Evolutionary conservation across 2,888 invertebrate genomes (phyloP), one percentile per base, ranked within the genome.

Genomic region (Tetrapedia diversipes): DNA sequence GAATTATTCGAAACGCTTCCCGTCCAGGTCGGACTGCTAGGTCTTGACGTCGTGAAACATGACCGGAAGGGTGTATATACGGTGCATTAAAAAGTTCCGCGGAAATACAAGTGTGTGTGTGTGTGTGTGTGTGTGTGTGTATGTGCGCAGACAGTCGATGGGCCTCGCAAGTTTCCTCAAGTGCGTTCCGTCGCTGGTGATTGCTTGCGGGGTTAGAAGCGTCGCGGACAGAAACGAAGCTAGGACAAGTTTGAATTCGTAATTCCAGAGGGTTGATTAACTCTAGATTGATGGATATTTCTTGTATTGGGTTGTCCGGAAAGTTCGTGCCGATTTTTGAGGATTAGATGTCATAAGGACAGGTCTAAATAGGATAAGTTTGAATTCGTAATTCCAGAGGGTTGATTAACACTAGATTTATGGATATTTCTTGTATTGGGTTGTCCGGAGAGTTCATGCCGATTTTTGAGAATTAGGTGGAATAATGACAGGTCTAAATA

Each of bases 231-330:
- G 19, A 34, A 27, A 34, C 37, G 39, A 39, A 60, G 41, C 47
- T 32, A n/a, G n/a, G 43, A 71, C 43, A 45, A 59, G 41, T 59
- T 60, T 32, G 54, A 29, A 47, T n/a, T 34, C 60, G 22, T 71
- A 73, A 61, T 71, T 73, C n/a, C 61, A 34, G 16, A 3, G 16
- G 19, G 39, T 41, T 56, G 72, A 47, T 73, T 54, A 68, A 59
- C n/a, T n/a, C n/a, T n/a, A n/a, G n/a, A n/a, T n/a, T n/a, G n/a
- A n/a, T n/a, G n/a, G n/a, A n/a, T n/a, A n/a, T n/a, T n/a, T n/a
- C n/a, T n/a, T n/a, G n/a, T n/a, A n/a, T n/a, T n/a, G n/a, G n/a
- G n/a, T n/a, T n/a, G n/a, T n/a, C n/a, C n/a, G n/a, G n/a, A n/a
- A n/a, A n/a, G n/a, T n/a, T n/a, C n/a, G n/a, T n/a, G n/a, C n/a